A percentile compares a stretch with the other conserved stretches of the same genome.
These are phyloP conservation scores for Myanophis thanlyinensis DNA, from an alignment of 2,113 vertebrate species.

Conservation along the genomic window DNA sequence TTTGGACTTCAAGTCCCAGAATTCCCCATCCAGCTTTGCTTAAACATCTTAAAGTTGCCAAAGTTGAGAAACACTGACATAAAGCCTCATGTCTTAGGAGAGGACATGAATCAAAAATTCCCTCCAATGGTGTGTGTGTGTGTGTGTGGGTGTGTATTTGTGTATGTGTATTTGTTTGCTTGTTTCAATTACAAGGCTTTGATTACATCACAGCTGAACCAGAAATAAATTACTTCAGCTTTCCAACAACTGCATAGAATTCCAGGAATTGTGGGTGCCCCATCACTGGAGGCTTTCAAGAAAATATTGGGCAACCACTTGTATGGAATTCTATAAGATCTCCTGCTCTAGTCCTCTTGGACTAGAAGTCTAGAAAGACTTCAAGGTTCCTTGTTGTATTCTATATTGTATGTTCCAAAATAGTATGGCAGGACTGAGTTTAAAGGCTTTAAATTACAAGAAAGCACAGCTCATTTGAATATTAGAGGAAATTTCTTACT, in stretches of 20 bases:
- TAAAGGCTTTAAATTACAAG: neutral
- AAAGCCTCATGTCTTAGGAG: neutral
- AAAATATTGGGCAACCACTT: no score
- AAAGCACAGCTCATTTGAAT: neutral
- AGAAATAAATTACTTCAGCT: neutral
- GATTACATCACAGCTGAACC: neutral
- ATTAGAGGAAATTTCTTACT: neutral
- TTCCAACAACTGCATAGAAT: neutral
- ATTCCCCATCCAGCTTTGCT: no score
- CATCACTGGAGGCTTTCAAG: no score
- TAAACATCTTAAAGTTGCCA: no score
- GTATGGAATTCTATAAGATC: no score
- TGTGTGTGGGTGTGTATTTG: no score
- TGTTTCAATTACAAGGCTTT: neutral
- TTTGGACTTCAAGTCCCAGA: no score
- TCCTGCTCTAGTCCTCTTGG: no score
- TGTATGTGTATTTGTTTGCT: no score
- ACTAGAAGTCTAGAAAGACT: no score
- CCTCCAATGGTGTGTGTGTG: neutral
- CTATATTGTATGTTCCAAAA: neutral
- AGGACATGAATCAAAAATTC: neutral
- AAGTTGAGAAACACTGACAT: no score
- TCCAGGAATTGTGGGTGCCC: neutral
- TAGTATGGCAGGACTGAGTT: neutral
- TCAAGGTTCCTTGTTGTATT: no score